Evolutionary conservation across 2,113 vertebrate species (phyloP).

Genomic region (Numida meleagris): DNA sequence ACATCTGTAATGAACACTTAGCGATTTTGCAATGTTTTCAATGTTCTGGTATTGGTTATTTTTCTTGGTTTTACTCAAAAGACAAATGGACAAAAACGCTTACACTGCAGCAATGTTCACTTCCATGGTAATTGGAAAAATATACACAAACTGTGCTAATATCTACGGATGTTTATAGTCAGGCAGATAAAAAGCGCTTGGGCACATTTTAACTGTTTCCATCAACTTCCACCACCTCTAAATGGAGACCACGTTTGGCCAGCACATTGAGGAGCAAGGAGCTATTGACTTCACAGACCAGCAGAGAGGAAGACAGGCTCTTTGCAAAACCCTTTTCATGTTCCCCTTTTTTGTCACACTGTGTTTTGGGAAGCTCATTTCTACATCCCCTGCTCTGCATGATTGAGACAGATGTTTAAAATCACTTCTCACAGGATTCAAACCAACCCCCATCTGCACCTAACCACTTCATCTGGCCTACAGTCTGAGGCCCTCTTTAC

Average conservation of each 20-base stretch:
- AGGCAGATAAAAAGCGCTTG: slow-evolving; percentile 42
- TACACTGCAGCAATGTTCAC: slow-evolving; percentile 44
- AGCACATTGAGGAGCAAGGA: neutral
- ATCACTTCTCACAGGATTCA: neutral
- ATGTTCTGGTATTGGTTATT: slow-evolving; percentile 37
- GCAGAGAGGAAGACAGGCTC: neutral
- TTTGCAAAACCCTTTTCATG: neutral
- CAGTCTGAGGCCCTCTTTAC: neutral
- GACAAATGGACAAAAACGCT: slow-evolving; percentile 56
- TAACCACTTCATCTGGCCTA: neutral
- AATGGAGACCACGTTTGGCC: neutral
- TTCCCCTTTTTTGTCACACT: neutral
- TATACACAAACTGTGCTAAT: slow-evolving; percentile 50
- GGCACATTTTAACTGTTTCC: slow-evolving; percentile 44
- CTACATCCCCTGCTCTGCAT: neutral
- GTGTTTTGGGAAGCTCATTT: neutral
- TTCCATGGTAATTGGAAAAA: slow-evolving; percentile 62
- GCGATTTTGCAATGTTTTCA: slow-evolving; percentile 46
- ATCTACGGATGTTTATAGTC: slow-evolving; percentile 56
- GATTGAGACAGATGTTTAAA: slow-evolving; percentile 10
- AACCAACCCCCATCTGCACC: neutral
- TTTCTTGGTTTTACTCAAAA: slow-evolving; percentile 64
- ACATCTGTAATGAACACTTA: slow-evolving; percentile 33
- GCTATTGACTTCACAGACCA: neutral
- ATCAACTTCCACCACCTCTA: slow-evolving; percentile 8